These are phyloP conservation scores for Hanleya hanleyi DNA, from an alignment of 2,888 invertebrate species.

Conservation along the genomic window DNA sequence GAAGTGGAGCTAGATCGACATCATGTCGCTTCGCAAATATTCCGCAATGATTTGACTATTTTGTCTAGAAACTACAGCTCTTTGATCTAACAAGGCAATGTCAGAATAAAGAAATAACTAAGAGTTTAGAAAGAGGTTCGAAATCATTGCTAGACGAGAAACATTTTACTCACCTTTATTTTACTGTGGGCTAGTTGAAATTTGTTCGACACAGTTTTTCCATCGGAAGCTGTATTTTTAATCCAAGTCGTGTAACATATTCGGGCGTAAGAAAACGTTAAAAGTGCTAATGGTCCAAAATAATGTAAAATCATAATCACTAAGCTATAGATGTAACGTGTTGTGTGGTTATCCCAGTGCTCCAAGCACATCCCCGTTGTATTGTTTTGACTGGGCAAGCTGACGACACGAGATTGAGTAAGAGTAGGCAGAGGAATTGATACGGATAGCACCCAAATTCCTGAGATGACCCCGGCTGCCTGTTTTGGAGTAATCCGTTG, in stretches of 20 bases:
- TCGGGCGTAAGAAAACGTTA: conserved; percentile 88
- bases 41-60: too few species aligned
- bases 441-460: conserved; percentile 84
- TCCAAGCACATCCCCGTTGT: conserved; percentile 43
- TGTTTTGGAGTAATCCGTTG: conserved; percentile 85
- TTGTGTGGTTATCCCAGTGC: conserved; percentile 39
- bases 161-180: neutral
- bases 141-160: too few species aligned
- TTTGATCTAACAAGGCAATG: too few species aligned
- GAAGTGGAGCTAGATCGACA: too few species aligned
- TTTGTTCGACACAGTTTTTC: conserved; percentile 77
- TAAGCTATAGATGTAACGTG: conserved; percentile 80
- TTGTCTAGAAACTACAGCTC: too few species aligned
- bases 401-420: conserved; percentile 78
- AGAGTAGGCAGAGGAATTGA: conserved; percentile 87
- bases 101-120: too few species aligned
- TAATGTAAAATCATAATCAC: conserved; percentile 88
- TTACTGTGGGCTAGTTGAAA: neutral
- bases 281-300: conserved; percentile 84
- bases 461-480: conserved; percentile 80
- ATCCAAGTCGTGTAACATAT: conserved; percentile 92
- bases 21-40: too few species aligned
- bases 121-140: too few species aligned
- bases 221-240: conserved; percentile 89
- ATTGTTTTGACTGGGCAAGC: conserved; percentile 30